Evolutionary conservation across 2,888 invertebrate genomes (phyloP).

Genomic region (Mythimna pallens): DNA sequence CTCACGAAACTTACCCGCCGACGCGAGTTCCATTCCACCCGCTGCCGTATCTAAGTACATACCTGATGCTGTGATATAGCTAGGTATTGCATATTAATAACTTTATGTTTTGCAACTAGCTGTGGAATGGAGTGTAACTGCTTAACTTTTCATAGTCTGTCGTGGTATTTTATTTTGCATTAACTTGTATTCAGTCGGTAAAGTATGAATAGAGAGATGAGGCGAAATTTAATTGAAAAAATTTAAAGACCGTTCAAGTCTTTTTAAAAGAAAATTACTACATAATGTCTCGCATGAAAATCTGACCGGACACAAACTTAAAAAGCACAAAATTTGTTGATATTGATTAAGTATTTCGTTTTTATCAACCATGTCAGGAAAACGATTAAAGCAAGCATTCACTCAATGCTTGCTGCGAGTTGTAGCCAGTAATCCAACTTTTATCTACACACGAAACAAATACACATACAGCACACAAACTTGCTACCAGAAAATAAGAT

Average conservation of each 20-base stretch:
- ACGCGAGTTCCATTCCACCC: constrained; percentile 53
- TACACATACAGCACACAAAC: too few species aligned
- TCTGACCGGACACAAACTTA: not conserved
- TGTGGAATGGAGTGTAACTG: not conserved
- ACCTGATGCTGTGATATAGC: constrained; percentile 43
- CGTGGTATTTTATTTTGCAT: too few species aligned
- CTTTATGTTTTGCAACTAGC: constrained; percentile 14
- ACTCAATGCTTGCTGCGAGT: not conserved
- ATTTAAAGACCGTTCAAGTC: not conserved
- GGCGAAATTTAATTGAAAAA: too few species aligned
- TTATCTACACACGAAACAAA: too few species aligned
- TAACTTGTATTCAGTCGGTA: too few species aligned
- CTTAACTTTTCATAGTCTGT: too few species aligned
- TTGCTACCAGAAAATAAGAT: not conserved
- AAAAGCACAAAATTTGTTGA: not conserved
- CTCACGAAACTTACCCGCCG: constrained; percentile 85
- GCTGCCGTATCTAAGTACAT: constrained; percentile 40
- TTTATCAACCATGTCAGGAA: not conserved
- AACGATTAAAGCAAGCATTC: not conserved
- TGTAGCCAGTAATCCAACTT: not conserved
- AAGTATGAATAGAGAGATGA: too few species aligned
- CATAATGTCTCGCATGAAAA: not conserved
- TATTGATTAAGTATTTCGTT: not conserved
- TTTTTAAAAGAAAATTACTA: not conserved
- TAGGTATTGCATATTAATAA: constrained; percentile 23